These are phyloP conservation scores for Sarcophaga variegata DNA, from an alignment of 2,888 invertebrate species.

Conservation along the genomic window DNA sequence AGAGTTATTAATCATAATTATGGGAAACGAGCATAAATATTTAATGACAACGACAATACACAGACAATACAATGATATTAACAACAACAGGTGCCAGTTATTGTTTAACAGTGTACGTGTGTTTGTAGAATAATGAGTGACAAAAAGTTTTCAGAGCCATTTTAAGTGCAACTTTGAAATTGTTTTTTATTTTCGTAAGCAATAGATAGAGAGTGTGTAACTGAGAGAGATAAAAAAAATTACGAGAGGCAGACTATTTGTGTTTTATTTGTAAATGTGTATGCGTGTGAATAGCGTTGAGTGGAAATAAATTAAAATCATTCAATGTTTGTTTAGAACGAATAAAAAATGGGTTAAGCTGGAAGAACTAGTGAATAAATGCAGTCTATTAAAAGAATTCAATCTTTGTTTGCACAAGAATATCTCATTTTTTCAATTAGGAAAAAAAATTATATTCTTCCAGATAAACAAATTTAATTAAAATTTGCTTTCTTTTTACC, in stretches of 20 bases:
- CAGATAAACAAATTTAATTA: too few species aligned
- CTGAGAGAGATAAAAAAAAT: not conserved
- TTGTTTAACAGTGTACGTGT: not conserved
- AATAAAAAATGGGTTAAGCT: constrained; percentile 31
- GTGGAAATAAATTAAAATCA: not conserved
- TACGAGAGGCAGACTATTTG: too few species aligned
- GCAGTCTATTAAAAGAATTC: constrained; percentile 6
- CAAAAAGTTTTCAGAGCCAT: not conserved
- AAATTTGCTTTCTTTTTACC: too few species aligned
- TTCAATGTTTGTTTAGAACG: not conserved
- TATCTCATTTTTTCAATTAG: too few species aligned
- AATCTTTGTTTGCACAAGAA: not conserved
- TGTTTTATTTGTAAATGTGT: not conserved
- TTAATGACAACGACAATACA: constrained; percentile 3
- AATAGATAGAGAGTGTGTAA: not conserved
- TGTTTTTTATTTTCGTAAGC: not conserved
- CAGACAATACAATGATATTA: not conserved
- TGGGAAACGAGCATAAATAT: not conserved
- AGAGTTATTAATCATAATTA: constrained; percentile 46
- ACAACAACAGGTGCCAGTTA: constrained; percentile 1
- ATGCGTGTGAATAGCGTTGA: not conserved
- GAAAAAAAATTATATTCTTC: too few species aligned
- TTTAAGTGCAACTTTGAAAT: not conserved
- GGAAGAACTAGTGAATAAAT: constrained; percentile 14
- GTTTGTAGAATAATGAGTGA: not conserved